Conservation (phyloP, 2,888 invertebrate species). For the Lottia gigantea region DNA sequence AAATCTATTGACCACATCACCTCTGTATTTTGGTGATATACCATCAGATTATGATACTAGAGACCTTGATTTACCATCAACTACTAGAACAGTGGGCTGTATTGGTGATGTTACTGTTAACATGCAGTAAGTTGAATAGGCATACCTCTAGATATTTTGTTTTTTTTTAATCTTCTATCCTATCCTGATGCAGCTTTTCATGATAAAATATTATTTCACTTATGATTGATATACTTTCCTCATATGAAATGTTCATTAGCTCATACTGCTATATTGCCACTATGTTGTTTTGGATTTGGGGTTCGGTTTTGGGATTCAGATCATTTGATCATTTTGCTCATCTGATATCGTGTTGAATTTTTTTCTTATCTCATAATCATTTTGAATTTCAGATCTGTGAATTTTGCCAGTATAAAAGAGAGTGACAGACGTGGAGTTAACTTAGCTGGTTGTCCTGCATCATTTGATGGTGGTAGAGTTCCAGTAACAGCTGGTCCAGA, state of each 20-base stretch:
- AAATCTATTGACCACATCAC: conserved; percentile 39
- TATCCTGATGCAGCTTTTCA: too few species aligned
- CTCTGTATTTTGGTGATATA: conserved; percentile 88
- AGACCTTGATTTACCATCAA: conserved; percentile 61
- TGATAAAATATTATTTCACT: too few species aligned
- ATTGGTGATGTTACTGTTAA: conserved; percentile 93
- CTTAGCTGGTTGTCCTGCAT: conserved; percentile 45
- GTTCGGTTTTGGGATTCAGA: too few species aligned
- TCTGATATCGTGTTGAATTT: neutral
- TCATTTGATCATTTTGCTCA: too few species aligned
- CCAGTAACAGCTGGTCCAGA: conserved; percentile 33
- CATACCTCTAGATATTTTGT: too few species aligned
- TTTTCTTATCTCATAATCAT: too few species aligned
- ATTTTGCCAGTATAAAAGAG: conserved; percentile 74
- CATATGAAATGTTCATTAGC: too few species aligned
- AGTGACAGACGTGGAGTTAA: conserved; percentile 38
- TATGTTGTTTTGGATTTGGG: too few species aligned
- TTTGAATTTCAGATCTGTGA: conserved; percentile 72
- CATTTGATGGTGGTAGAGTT: conserved; percentile 27
- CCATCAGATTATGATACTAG: conserved; percentile 74
- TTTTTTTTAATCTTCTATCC: too few species aligned
- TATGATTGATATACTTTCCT: too few species aligned
- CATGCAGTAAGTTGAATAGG: conserved; percentile 73
- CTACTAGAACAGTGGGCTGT: conserved; percentile 83
- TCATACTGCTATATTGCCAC: too few species aligned